Base-by-base conservation (phyloP, 2,888 invertebrate genomes). In the Pilophorus perplexus region DNA sequence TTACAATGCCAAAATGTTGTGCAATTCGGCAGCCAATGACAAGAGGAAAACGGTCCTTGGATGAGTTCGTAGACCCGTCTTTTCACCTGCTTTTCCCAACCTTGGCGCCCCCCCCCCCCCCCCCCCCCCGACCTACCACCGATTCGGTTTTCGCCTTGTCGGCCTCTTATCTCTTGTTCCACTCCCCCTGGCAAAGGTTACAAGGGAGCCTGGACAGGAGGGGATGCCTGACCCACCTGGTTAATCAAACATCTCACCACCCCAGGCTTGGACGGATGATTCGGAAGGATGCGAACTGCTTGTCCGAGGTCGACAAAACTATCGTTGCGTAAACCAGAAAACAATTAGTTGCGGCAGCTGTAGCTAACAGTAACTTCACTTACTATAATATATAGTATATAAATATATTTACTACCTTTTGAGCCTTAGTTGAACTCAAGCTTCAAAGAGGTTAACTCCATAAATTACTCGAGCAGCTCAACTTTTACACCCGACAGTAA, bases 261-360 rank as follows among this genome's bases (percentile, higher is more conserved):
- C 23, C 27, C 23, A 10, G n/a, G 14, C 5, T 14, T n/a, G 3
- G 42, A 42, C 44, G 44, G 25, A 25, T 20, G 52, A 5, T 27
- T 52, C 23, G 52, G 25, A 52, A 27, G 54, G 33, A 37, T 33
- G 20, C 28, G 54, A 20, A 33, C 8, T 28, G 54, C 33, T 54
- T 54, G 54, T 33, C 37, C 37, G 28, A 54, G 54, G 54, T 37
- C 33, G 54, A 33, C 1, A 37, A 52, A 54, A 20, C 16, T 16
- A n/a, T 52, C 28, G 54, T 54, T 54, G 54, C 54, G 54, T 54
- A 54, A 54, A 54, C 28, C 54, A 33, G 18, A 54, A 54, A 33
- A 54, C 33, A 33, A 54, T 33, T 54, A 20, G 33, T 33, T 33
- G 16, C 28, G 54, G 18, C 54, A 33, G 54, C n/a, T n/a, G n/a